These are phyloP conservation scores for Orius insidiosus DNA, from an alignment of 1,140 invertebrate genomes.

Conservation along the genomic window DNA sequence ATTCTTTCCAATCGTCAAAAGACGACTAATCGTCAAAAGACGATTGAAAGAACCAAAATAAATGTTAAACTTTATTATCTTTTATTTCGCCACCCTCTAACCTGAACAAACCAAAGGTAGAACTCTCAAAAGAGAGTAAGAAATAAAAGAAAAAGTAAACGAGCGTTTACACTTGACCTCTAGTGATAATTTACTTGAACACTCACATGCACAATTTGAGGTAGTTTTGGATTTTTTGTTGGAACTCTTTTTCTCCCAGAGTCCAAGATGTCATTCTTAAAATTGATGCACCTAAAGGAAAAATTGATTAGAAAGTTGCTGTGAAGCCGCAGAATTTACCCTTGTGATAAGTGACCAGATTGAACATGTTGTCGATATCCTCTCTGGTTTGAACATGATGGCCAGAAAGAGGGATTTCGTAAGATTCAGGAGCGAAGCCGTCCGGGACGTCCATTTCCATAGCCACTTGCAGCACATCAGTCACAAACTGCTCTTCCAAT, in stretches of 20 bases:
- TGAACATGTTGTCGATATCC: constrained; percentile 35
- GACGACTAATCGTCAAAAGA: too few relatives aligned
- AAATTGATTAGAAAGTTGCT: constrained; percentile 6
- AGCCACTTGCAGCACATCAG: constrained; percentile 36
- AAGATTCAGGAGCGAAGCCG: constrained; percentile 29
- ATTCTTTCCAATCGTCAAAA: too few relatives aligned
- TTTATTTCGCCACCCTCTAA: too few relatives aligned
- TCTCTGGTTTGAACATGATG: constrained; percentile 27
- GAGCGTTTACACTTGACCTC: too few relatives aligned
- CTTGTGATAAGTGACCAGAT: constrained; percentile 41
- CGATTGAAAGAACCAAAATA: too few relatives aligned
- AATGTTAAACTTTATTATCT: too few relatives aligned
- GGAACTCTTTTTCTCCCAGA: constrained; percentile 45
- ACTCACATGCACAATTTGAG: constrained; percentile 21
- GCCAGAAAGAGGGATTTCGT: constrained; percentile 30
- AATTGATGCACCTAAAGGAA: constrained; percentile 33
- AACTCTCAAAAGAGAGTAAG: too few relatives aligned
- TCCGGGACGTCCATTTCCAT: constrained; percentile 64
- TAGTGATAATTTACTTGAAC: too few relatives aligned
- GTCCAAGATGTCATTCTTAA: constrained; percentile 60
- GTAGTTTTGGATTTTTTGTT: constrained; percentile 36
- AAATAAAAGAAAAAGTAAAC: too few relatives aligned
- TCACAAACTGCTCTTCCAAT: constrained; percentile 32
- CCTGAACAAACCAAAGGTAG: too few relatives aligned
- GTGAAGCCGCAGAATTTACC: constrained; percentile 25